Evolutionary conservation across 2,888 invertebrate genomes (phyloP).

Genomic region (Schizaphis graminum): DNA sequence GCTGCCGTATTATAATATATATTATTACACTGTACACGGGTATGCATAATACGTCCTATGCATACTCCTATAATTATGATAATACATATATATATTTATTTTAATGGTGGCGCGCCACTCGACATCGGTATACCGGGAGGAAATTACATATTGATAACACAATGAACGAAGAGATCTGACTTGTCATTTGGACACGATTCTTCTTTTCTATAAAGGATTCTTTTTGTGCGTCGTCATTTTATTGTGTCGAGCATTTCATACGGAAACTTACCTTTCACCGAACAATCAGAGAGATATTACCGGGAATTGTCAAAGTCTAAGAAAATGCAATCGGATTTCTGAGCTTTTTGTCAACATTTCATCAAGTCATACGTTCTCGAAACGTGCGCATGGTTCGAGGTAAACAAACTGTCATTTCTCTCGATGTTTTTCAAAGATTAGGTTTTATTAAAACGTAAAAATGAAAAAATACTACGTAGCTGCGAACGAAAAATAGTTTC

Average conservation of each 20-base stretch:
- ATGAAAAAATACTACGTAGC: background rate
- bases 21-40: background rate
- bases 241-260: conserved; percentile 40
- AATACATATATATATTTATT: background rate
- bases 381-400: background rate
- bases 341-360: conserved; percentile 29
- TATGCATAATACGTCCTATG: background rate
- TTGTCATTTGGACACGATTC: conserved; percentile 59
- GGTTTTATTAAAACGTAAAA: background rate
- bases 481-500: background rate
- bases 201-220: conserved; percentile 24
- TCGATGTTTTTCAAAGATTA: background rate
- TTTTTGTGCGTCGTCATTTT: conserved; percentile 39
- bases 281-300: background rate
- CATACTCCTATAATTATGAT: conserved; percentile 18
- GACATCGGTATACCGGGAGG: conserved; percentile 19
- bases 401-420: background rate
- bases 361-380: background rate
- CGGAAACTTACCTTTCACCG: conserved; percentile 44
- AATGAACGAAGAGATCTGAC: conserved; percentile 39
- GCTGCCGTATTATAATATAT: background rate
- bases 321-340: conserved; percentile 26
- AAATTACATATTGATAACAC: conserved; percentile 45
- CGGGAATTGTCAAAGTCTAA: conserved; percentile 7
- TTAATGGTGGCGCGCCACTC: conserved; percentile 22